These are phyloP conservation scores for Eristalis arbustorum DNA, from an alignment of 2,888 invertebrate species.

Conservation along the genomic window DNA sequence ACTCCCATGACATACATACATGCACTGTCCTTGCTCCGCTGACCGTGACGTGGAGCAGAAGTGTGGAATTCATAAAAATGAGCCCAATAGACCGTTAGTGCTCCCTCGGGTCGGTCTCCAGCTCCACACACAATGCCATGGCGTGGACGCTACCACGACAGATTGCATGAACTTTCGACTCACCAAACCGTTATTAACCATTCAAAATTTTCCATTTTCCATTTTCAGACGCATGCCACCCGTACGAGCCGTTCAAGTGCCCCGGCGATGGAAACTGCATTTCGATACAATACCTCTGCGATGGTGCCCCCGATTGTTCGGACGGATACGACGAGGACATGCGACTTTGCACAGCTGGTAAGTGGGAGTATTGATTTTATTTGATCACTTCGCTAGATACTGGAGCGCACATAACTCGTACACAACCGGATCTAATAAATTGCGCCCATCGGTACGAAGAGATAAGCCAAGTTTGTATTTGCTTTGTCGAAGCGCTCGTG, in stretches of 20 bases:
- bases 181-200: not conserved
- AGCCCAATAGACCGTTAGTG: not conserved
- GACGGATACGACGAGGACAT: slow-evolving; percentile 98
- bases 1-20: not conserved
- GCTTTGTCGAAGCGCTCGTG: not conserved
- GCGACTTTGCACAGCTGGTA: slow-evolving; percentile 96
- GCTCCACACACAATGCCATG: not conserved
- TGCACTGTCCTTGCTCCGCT: not conserved
- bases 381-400: not conserved
- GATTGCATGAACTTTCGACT: not conserved
- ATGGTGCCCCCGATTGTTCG: slow-evolving; percentile 95
- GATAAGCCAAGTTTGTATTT: slow-evolving; percentile 1
- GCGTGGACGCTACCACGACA: not conserved
- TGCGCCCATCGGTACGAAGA: not conserved
- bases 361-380: slow-evolving; percentile 72
- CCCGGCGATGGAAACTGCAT: slow-evolving; percentile 96
- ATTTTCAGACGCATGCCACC: slow-evolving; percentile 88
- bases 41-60: not conserved
- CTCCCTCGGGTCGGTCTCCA: not conserved
- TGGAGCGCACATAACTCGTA: slow-evolving; percentile 3
- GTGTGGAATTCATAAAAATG: not conserved
- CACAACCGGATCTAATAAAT: slow-evolving; percentile 50
- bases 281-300: slow-evolving; percentile 97
- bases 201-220: slow-evolving; percentile 69
- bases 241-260: slow-evolving; percentile 98